A percentile compares a stretch with the other conserved stretches of the same genome.
Evolutionary conservation across 1,140 invertebrate genomes (phyloP).

Genomic region (Eulimnadia texana): DNA sequence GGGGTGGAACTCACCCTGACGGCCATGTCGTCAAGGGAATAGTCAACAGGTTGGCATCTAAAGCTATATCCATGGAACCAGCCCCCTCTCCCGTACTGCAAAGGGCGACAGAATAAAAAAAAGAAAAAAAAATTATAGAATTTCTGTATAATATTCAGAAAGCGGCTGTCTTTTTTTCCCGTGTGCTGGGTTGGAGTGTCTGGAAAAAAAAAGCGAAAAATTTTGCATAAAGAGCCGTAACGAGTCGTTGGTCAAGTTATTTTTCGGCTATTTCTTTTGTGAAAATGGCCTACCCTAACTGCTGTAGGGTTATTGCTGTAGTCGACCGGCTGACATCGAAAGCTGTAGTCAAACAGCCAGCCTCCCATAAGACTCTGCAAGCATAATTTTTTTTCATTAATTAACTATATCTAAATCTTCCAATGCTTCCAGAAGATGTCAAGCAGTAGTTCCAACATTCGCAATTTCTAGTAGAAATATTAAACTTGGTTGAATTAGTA

Average conservation of each 20-base stretch:
- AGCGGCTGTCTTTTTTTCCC: not conserved
- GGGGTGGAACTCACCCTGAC: constrained; percentile 13
- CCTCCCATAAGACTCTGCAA: constrained; percentile 57
- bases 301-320: constrained; percentile 57
- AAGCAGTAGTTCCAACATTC: too few relatives aligned
- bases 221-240: too few relatives aligned
- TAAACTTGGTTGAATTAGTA: too few relatives aligned
- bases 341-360: constrained; percentile 65
- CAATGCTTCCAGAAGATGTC: too few relatives aligned
- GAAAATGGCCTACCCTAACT: constrained; percentile 52
- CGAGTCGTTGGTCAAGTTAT: too few relatives aligned
- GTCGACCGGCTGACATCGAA: constrained; percentile 74
- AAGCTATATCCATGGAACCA: constrained; percentile 12
- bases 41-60: constrained; percentile 17
- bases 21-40: constrained; percentile 21
- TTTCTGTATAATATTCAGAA: not conserved
- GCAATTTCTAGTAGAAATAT: too few relatives aligned
- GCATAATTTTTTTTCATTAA: too few relatives aligned
- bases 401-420: too few relatives aligned
- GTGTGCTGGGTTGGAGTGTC: not conserved
- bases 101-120: constrained; percentile 5
- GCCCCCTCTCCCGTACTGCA: constrained; percentile 17
- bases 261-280: not conserved
- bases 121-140: constrained; percentile 7
- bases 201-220: not conserved